Evolutionary conservation across 2,113 vertebrate genomes (phyloP), one percentile per base, ranked within the genome.

Genomic region (Colaptes auratus): DNA sequence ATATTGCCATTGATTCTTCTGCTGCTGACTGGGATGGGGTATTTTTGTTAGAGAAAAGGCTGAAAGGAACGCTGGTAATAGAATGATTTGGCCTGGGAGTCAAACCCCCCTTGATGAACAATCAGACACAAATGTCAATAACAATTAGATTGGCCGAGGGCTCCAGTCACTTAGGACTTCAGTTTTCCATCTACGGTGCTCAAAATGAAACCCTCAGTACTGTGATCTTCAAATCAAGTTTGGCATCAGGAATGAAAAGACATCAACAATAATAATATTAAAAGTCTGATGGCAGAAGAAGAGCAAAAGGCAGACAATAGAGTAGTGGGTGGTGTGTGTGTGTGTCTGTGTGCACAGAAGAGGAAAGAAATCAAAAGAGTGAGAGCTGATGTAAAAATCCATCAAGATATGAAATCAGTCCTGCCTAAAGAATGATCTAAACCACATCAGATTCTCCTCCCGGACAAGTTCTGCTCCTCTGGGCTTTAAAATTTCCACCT

Each of bases 41-140:
- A 52, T 59, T 89, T 86, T 91, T 65, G 46, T 97, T 86, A 67
- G 78, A 48, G 74, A 86, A 93, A 96, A 95, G 94, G 94, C 88
- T 93, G 96, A 93, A 95, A 97, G 90, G 89, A 96, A 94, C 82
- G 74, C 44, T 4, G 25, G 83, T 97, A 97, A 98, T 97, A 97
- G 97, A 97, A 98, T 93, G 98, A 97, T 96, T 93, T 87, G 95
- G 95, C 97, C 97, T 93, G 85, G 86, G 63, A 96, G 97, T 94
- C 97, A 97, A 97, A 88, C 95, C 96, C 91, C 85, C 95, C 96
- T 96, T 97, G 98, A 98, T 97, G 98, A 98, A 98, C 97, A 97
- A 96, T 97, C 97, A 97, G 97, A 98, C 98, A 97, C 98, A 97
- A 94, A 98, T 93, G 97, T 98, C 98, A 98, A 98, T 98, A 98